Evolutionary conservation across 2,888 invertebrate genomes (phyloP).

Genomic region (Coenonympha glycerion): DNA sequence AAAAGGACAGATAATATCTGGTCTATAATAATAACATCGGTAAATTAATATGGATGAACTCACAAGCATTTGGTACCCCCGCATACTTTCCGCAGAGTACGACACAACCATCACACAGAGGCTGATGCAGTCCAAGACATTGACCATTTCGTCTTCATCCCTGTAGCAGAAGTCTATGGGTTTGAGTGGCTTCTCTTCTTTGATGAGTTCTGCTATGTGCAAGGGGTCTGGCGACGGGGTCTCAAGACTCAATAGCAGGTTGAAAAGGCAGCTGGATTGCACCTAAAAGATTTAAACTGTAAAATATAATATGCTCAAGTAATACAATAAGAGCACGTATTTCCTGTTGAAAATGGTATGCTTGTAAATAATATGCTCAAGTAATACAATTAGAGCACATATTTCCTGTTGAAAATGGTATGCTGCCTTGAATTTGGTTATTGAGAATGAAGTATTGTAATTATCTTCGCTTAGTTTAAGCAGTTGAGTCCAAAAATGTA

Average conservation of each 20-base stretch:
- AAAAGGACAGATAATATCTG: too few species aligned
- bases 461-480: too few species aligned
- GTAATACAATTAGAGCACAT: too few species aligned
- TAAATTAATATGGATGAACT: conserved; percentile 40
- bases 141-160: conserved; percentile 98
- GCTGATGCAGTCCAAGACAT: conserved; percentile 97
- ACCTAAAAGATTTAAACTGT: conserved; percentile 68
- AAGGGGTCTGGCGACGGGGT: conserved; percentile 95
- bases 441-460: too few species aligned
- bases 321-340: too few species aligned
- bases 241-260: conserved; percentile 91
- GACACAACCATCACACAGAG: conserved; percentile 99
- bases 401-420: too few species aligned
- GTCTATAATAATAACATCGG: too few species aligned
- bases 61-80: conserved; percentile 94
- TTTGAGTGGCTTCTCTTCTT: conserved; percentile 92
- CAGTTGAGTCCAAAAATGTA: too few species aligned
- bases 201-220: conserved; percentile 93
- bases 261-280: conserved; percentile 93
- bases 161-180: conserved; percentile 99
- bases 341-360: background rate
- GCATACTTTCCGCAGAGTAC: conserved; percentile 95
- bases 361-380: too few species aligned
- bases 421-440: too few species aligned
- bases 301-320: too few species aligned